Conservation (phyloP, 2,888 invertebrate genomes). For the Zygogramma bicolorata region DNA sequence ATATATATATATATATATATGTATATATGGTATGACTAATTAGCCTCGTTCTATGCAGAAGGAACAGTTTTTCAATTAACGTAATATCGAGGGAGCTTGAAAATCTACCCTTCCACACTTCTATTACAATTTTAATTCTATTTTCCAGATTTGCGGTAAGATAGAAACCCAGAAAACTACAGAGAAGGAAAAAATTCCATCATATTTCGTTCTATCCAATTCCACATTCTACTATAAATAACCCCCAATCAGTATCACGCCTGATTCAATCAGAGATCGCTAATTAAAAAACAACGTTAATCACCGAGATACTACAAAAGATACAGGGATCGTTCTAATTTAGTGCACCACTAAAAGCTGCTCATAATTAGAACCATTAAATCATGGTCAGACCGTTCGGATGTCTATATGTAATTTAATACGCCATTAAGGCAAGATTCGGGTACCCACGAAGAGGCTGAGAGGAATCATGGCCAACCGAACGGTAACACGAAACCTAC, state of each 20-base stretch:
- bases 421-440: conserved; percentile 53
- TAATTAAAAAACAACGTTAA: conserved; percentile 16
- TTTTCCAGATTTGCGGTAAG: too few species aligned
- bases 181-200: too few species aligned
- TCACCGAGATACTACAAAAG: background rate
- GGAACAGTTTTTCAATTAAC: too few species aligned
- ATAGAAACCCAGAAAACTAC: too few species aligned
- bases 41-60: too few species aligned
- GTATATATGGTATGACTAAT: too few species aligned
- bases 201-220: too few species aligned
- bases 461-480: conserved; percentile 39
- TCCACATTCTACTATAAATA: background rate
- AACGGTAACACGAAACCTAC: conserved; percentile 57
- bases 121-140: too few species aligned
- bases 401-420: conserved; percentile 56
- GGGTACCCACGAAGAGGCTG: conserved; percentile 29
- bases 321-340: conserved; percentile 7
- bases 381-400: conserved; percentile 53
- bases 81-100: too few species aligned
- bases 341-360: conserved; percentile 33
- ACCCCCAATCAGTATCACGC: background rate
- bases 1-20: too few species aligned
- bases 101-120: too few species aligned
- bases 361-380: conserved; percentile 53
- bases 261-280: background rate